Evolutionary conservation across 2,797 vertebrate species (phyloP).

Genomic region (Oreochromis mossambicus): DNA sequence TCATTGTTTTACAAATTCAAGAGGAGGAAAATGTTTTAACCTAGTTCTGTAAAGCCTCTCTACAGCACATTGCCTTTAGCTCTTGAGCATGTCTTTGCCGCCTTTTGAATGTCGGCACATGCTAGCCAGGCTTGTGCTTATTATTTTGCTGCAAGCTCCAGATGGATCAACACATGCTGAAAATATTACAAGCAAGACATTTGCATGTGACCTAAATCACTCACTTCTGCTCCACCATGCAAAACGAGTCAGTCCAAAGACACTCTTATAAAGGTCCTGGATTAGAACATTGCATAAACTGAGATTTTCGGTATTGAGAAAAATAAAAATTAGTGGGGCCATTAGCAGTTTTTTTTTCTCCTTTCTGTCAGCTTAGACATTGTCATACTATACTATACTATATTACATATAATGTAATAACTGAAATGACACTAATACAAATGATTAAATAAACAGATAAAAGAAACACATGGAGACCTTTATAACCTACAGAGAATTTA

Average conservation of each 20-base stretch:
- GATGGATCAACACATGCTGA: slow-evolving; percentile 83
- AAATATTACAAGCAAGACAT: slow-evolving; percentile 75
- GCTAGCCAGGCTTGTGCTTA: slow-evolving; percentile 71
- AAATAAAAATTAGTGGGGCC: not conserved
- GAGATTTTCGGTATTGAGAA: not conserved
- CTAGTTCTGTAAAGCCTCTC: not conserved
- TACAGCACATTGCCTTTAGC: slow-evolving; percentile 44
- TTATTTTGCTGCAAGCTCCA: slow-evolving; percentile 73
- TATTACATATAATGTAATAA: not conserved
- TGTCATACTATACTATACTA: not conserved
- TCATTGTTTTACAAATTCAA: not conserved
- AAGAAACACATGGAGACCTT: not conserved
- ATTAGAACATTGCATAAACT: slow-evolving; percentile 9
- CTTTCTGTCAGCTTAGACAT: not conserved
- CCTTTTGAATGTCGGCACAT: slow-evolving; percentile 65
- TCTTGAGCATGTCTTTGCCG: slow-evolving; percentile 58
- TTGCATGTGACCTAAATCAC: slow-evolving; percentile 81
- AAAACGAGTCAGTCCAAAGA: slow-evolving; percentile 52
- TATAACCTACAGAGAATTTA: not conserved
- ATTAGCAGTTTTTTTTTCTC: not conserved
- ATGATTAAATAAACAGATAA: not conserved
- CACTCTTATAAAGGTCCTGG: not conserved
- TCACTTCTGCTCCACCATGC: slow-evolving; percentile 66
- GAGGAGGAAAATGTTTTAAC: not conserved
- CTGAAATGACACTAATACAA: not conserved